Evolutionary conservation across 2,797 vertebrate genomes (phyloP).

Genomic region (Natrix natrix): DNA sequence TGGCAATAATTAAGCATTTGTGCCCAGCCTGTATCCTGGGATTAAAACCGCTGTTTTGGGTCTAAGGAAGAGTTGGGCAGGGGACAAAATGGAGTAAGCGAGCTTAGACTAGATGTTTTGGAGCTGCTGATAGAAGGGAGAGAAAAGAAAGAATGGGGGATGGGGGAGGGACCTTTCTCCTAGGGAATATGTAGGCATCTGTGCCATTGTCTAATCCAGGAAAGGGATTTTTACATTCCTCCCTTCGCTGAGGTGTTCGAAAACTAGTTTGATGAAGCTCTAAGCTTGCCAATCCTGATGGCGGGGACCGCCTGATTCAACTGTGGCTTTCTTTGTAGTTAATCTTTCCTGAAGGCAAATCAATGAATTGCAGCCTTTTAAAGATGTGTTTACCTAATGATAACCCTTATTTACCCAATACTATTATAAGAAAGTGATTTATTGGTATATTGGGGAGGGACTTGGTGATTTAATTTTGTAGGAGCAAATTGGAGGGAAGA

Average conservation of each 20-base stretch:
- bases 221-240: neutral
- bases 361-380: conserved; percentile 32
- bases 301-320: neutral
- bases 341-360: conserved; percentile 28
- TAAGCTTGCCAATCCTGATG: conserved; percentile 5
- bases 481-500: neutral
- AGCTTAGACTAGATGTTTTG: neutral
- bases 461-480: neutral
- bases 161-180: neutral
- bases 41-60: conserved; percentile 12
- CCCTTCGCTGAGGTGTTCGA: neutral
- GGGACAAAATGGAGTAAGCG: neutral
- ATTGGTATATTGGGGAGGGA: conserved; percentile 4
- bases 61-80: neutral
- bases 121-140: neutral
- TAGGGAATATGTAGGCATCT: neutral
- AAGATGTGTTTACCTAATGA: conserved; percentile 29
- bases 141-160: neutral
- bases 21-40: neutral
- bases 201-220: neutral
- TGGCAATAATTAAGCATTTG: neutral
- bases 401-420: conserved; percentile 36
- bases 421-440: conserved; percentile 40
- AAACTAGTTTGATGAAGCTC: neutral
- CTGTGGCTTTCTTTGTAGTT: conserved; percentile 28